Conservation (phyloP, 2,888 invertebrate genomes). For the Conomelus anceps region DNA sequence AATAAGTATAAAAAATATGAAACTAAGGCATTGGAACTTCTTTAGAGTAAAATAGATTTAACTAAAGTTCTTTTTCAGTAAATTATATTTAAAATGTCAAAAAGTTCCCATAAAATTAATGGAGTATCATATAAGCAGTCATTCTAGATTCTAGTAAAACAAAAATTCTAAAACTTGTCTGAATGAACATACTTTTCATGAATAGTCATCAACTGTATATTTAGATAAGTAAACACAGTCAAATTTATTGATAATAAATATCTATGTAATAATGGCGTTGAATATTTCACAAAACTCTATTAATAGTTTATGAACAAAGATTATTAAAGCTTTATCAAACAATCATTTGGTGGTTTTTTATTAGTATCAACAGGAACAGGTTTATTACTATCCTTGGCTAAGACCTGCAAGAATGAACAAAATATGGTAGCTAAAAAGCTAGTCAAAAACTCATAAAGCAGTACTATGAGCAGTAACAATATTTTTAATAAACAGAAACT, state of each 20-base stretch:
- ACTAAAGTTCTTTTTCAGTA: too few species aligned
- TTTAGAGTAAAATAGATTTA: too few species aligned
- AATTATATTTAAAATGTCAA: too few species aligned
- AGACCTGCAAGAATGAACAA: conserved; percentile 30
- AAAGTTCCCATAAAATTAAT: too few species aligned
- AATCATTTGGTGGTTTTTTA: conserved; percentile 9
- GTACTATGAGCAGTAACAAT: not conserved
- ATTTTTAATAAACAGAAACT: not conserved
- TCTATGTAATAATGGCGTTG: not conserved
- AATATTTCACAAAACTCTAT: not conserved
- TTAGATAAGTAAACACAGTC: too few species aligned
- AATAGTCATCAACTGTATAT: too few species aligned
- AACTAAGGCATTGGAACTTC: too few species aligned
- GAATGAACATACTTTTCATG: too few species aligned
- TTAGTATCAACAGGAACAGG: conserved; percentile 29
- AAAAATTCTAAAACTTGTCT: too few species aligned
- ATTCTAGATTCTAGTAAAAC: too few species aligned
- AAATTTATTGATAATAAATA: not conserved
- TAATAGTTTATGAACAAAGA: not conserved
- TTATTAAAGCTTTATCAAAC: not conserved
- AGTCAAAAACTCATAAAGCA: not conserved
- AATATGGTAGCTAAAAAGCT: not conserved
- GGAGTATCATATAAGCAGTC: too few species aligned
- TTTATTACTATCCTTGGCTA: conserved; percentile 31
- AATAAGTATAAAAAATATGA: too few species aligned